Conservation (phyloP, 2,113 vertebrate genomes). For the Drymodes brunneopygia region DNA sequence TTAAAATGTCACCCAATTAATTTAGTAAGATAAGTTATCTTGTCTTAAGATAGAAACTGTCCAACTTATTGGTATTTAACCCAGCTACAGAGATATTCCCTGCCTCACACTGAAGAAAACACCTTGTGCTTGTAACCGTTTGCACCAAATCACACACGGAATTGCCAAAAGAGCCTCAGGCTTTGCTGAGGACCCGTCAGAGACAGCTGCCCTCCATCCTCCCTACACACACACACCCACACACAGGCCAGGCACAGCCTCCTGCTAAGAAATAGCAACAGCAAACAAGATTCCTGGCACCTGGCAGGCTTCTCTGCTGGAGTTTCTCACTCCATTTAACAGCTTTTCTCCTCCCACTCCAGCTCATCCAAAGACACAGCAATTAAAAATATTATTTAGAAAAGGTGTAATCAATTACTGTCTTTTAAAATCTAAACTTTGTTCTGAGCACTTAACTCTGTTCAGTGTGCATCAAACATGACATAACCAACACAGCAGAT, state of each 20-base stretch:
- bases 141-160: background rate
- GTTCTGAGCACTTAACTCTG: background rate
- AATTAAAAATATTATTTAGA: background rate
- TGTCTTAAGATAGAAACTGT: background rate
- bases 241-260: background rate
- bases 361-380: background rate
- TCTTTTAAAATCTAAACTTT: background rate
- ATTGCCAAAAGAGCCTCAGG: background rate
- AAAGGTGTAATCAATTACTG: background rate
- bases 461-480: background rate
- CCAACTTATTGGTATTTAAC: background rate
- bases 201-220: background rate
- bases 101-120: background rate
- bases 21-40: background rate
- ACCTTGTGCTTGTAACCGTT: background rate
- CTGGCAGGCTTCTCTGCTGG: background rate
- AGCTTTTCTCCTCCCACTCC: background rate
- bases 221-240: accelerated
- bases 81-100: background rate
- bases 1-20: background rate
- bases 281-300: background rate
- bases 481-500: background rate
- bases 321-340: background rate
- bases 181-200: background rate
- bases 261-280: background rate